phyloP scores from a whole-genome alignment of 2,797 vertebrate species.

The Prionace glauca region DNA sequence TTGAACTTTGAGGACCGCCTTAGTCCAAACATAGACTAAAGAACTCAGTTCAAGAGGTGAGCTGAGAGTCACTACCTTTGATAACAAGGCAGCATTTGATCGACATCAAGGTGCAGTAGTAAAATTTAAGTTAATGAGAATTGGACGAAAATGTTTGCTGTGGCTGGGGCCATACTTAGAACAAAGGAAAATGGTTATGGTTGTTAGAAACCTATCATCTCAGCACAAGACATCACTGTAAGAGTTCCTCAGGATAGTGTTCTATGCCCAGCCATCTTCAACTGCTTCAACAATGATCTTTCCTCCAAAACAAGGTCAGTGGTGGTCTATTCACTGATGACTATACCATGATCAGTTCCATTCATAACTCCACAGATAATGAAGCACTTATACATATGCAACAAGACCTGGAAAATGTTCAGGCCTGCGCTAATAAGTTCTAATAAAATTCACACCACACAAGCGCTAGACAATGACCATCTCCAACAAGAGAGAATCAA shows the following conservation, averaged over 20 bases:
- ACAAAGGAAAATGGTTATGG: background rate
- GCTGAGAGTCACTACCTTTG: too few species aligned
- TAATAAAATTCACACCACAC: background rate
- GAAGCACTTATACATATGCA: background rate
- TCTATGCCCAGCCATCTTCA: background rate
- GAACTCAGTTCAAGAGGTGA: too few species aligned
- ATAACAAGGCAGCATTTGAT: background rate
- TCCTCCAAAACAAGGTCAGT: background rate
- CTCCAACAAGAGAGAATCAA: background rate
- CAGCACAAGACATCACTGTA: background rate
- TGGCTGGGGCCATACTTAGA: background rate
- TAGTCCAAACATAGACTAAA: background rate
- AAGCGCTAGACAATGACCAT: background rate
- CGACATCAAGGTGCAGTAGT: background rate
- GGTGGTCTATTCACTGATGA: background rate
- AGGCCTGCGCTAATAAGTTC: background rate
- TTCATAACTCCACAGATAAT: background rate
- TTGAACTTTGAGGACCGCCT: background rate
- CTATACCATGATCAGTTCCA: background rate
- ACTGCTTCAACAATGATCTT: background rate
- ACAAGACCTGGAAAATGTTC: background rate
- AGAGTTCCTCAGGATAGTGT: background rate
- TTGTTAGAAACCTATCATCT: background rate
- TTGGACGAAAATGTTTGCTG: background rate
- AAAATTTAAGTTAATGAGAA: background rate